Base-by-base conservation (phyloP, 2,797 vertebrate species). In the Melopsittacus undulatus region DNA sequence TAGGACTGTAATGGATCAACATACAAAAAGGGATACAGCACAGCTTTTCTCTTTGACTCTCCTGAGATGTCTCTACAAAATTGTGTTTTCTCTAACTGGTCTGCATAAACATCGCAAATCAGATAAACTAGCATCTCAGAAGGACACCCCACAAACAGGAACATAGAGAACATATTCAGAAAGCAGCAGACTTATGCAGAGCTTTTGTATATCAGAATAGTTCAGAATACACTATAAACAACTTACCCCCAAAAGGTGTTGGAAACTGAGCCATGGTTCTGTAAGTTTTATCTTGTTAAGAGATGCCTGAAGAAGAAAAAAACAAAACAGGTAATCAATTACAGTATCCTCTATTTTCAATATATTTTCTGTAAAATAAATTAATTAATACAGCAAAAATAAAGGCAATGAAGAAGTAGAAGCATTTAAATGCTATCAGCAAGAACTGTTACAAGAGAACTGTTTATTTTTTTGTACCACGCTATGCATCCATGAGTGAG, bases 191-290 rank as follows among this genome's bases (percentile, higher is more conserved):
- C 61, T 36, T 30, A 12, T 36, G 45, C 29, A 42, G 27, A 66
- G 38, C 8, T 52, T 77, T 40, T 61, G 43, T 29, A 24, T 8
- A 4, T 6, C 54, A 23, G 48, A 87, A 69, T 34, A 43, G 27
- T 36, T 75, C 38, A 79, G 83, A 62, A n/a, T 32, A 92, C 52
- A 69, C 15, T 17, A 70, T n/a, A 48, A 96, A 76, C 5, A 83
- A 97, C 99, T 98, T 97, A 99, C 99, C 99, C 98, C 98, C 98
- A 98, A 99, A 99, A 97, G 99, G 97, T 97, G 99, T 98, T 96
- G 99, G 98, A 98, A 99, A 99, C 98, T 99, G 99, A 97, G 99
- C 99, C 99, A 99, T 99, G 98, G 97, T 99, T 99, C 98, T 98
- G 97, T 97, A 97, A 97, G 98, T 98, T 98, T 97, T 96, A 97